A percentile compares a stretch with the other conserved stretches of the same genome.
Conservation (phyloP, 2,113 vertebrate species). For the Pionites leucogaster region DNA sequence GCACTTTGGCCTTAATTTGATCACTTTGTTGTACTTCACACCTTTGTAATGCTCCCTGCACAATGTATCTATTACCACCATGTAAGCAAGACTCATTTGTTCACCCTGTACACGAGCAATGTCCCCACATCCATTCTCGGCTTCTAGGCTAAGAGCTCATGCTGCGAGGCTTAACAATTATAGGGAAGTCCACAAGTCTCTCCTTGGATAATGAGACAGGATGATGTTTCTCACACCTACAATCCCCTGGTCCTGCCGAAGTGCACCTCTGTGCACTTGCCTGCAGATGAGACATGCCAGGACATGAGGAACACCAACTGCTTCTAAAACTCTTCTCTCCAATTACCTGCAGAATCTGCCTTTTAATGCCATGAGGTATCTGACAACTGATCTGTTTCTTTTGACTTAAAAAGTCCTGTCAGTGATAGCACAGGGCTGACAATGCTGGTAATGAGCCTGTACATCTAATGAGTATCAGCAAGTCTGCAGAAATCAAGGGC, state of each 20-base stretch:
- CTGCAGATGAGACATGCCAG: neutral
- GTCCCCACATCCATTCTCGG: neutral
- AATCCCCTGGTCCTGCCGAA: neutral
- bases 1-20: neutral
- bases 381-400: neutral
- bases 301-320: neutral
- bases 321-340: neutral
- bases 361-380: neutral
- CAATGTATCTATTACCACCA: neutral
- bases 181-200: neutral
- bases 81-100: neutral
- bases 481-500: neutral
- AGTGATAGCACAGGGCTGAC: neutral
- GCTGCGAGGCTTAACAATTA: neutral
- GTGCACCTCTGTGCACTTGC: neutral
- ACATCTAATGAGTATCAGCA: neutral
- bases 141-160: neutral
- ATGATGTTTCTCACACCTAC: neutral
- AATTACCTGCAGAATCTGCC: neutral
- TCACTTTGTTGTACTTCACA: neutral
- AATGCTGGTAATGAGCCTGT: neutral
- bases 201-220: neutral
- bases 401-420: neutral
- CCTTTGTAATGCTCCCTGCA: neutral
- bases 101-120: accelerated